Evolutionary conservation across 2,888 invertebrate genomes (phyloP), one percentile per base, ranked within the genome.

Genomic region (Priapulus caudatus): DNA sequence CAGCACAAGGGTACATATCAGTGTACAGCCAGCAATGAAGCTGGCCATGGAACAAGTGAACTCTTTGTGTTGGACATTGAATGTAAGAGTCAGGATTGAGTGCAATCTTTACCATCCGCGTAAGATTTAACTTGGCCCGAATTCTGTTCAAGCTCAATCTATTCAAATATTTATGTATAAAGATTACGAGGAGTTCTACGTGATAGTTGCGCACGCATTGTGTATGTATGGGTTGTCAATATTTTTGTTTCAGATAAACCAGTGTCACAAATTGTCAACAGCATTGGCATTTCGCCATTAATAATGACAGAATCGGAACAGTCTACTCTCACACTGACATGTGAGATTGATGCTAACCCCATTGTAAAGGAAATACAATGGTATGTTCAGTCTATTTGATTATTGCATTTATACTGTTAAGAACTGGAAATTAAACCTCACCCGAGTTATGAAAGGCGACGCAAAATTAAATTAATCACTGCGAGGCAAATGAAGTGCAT

Each of bases 11-110:
- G 33, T 33, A 33, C 10, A 10, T 33, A 33, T n/a, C 33, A 33
- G 33, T 33, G 33, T n/a, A 33, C 33, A 33, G 33, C 33, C n/a
- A 33, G 33, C n/a, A 33, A 33, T 33, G 33, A 33, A n/a, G n/a
- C n/a, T 10, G 33, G 33, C n/a, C 33, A 33, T 10, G 33, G 33
- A 10, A 33, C 10, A 10, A 33, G 33, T n/a, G 10, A 10, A n/a
- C 33, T n/a, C 10, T 33, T 33, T 33, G 10, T 33, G 10, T n/a
- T 33, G 10, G 33, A 33, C n/a, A 33, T 33, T 33, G 33, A 33
- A n/a, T 33, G 33, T 33, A 33, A 33, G 33, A 10, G n/a, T n/a
- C n/a, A 33, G 33, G n/a, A n/a, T n/a, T n/a, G n/a, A n/a, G n/a
- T n/a, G n/a, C n/a, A n/a, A n/a, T n/a, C n/a, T n/a, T n/a, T n/a